Conservation (phyloP, 1,140 invertebrate species). For the Physella acuta region DNA sequence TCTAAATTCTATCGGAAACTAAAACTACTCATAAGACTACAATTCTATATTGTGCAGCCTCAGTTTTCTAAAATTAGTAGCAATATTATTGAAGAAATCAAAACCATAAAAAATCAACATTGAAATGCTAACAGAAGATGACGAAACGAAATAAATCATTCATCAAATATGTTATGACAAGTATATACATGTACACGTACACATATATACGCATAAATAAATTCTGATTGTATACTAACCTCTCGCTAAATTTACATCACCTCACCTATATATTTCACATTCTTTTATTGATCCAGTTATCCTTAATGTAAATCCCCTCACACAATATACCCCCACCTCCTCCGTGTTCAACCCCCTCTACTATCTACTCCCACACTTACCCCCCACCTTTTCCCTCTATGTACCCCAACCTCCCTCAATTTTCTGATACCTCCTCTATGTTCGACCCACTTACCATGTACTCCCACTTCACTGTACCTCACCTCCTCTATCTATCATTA, state of each 20-base stretch:
- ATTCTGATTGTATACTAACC: background rate
- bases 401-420: background rate
- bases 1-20: no score
- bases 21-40: no score
- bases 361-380: background rate
- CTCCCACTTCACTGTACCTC: background rate
- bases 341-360: background rate
- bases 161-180: background rate
- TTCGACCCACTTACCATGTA: background rate
- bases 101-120: no score
- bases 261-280: background rate
- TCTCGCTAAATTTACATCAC: background rate
- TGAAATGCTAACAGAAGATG: no score
- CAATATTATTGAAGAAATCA: no score
- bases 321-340: background rate
- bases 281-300: background rate
- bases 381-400: constrained; percentile 1
- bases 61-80: no score
- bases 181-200: constrained; percentile 5
- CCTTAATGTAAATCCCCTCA: background rate
- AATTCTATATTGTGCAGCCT: no score
- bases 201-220: background rate
- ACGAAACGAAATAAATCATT: no score
- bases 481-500: background rate
- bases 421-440: background rate